Evolutionary conservation across 1,140 invertebrate species (phyloP).

Genomic region (Leptinotarsa lineolata): DNA sequence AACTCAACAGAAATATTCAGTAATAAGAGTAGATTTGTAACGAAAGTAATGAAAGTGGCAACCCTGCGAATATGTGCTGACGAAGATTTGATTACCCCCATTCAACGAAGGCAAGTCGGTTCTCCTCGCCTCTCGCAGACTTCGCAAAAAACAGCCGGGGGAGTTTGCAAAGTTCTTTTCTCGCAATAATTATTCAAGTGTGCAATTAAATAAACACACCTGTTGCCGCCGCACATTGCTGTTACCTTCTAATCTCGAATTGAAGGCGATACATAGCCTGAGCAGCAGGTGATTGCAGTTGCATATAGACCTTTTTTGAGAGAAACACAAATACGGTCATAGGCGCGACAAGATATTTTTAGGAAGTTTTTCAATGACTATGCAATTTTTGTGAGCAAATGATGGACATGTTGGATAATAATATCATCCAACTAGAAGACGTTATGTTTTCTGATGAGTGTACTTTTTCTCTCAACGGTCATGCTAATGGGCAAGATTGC

Average conservation of each 20-base stretch:
- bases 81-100: background rate
- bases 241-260: conserved; percentile 1
- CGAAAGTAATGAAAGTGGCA: background rate
- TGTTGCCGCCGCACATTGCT: conserved; percentile 1
- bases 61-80: background rate
- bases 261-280: background rate
- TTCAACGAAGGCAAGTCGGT: background rate
- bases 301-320: conserved; percentile 2
- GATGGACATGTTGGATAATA: too few relatives aligned
- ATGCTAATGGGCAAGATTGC: too few relatives aligned
- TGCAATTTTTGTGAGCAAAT: too few relatives aligned
- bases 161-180: background rate
- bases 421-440: too few relatives aligned
- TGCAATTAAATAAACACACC: conserved; percentile 8
- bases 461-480: too few relatives aligned
- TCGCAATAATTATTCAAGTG: background rate
- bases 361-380: too few relatives aligned
- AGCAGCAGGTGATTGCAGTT: background rate
- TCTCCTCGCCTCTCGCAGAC: background rate
- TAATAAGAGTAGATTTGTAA: too few relatives aligned
- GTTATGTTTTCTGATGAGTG: too few relatives aligned
- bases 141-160: background rate
- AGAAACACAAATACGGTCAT: background rate
- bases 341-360: background rate
- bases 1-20: too few relatives aligned